These are phyloP conservation scores for Clytia hemisphaerica DNA, from an alignment of 30 jellyfish, hydroid and myxozoan species.

Conservation along the genomic window DNA sequence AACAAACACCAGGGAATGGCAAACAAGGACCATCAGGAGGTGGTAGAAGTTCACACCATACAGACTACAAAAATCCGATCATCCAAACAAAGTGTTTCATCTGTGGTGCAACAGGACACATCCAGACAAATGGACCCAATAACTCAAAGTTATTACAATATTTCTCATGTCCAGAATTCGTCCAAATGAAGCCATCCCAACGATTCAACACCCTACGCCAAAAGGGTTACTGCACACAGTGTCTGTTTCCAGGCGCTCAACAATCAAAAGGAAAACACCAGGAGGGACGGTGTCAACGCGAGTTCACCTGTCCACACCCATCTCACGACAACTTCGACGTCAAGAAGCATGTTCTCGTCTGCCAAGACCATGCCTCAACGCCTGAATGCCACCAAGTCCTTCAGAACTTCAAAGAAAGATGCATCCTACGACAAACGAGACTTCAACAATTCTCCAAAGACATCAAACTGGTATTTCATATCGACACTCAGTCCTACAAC, in stretches of 20 bases:
- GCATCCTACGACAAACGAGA: conserved; percentile 1
- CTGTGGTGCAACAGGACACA: conserved; percentile 16
- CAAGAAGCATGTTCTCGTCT: conserved; percentile 8
- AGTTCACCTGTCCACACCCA: conserved; percentile 20
- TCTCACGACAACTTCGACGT: not conserved
- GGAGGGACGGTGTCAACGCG: conserved; percentile 19
- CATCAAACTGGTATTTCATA: not conserved
- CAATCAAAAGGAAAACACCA: conserved; percentile 2
- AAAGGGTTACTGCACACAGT: conserved; percentile 10
- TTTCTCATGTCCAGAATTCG: conserved; percentile 3
- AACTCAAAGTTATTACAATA: conserved; percentile 10
- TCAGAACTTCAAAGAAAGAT: conserved; percentile 5
- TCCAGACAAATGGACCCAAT: conserved; percentile 6
- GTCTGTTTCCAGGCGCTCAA: conserved; percentile 16
- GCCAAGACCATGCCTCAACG: conserved; percentile 6
- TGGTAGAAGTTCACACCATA: no score
- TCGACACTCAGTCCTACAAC: no score
- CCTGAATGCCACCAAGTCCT: conserved; percentile 3
- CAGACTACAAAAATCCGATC: no score
- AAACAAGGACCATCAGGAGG: no score
- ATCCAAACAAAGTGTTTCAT: conserved; percentile 6
- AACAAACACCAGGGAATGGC: no score
- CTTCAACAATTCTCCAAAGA: conserved; percentile 11
- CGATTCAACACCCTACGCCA: not conserved
- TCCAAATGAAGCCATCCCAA: conserved; percentile 10